phyloP scores from a whole-genome alignment of 2,113 vertebrate genomes.

The Paradisaea rubra region DNA sequence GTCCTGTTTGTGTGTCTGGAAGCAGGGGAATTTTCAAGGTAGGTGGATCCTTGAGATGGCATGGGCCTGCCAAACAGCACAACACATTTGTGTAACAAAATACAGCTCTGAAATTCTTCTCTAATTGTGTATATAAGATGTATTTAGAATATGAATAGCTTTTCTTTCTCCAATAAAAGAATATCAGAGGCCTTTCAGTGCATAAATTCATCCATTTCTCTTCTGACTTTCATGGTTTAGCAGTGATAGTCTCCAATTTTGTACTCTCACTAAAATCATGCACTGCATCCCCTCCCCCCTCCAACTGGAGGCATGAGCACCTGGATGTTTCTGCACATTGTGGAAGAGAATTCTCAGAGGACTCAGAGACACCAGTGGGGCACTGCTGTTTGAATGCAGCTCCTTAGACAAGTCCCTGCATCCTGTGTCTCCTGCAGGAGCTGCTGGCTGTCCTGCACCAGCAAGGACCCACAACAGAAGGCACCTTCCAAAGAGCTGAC shows the following conservation, averaged over 20 bases:
- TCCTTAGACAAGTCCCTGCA: background rate
- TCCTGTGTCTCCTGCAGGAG: background rate
- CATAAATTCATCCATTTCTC: background rate
- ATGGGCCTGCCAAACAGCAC: background rate
- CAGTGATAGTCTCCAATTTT: background rate
- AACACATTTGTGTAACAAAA: background rate
- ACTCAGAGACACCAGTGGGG: background rate
- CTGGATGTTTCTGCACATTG: background rate
- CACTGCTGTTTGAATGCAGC: background rate
- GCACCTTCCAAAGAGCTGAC: background rate
- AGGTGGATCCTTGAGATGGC: accelerated
- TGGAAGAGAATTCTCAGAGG: background rate
- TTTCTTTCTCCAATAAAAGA: background rate
- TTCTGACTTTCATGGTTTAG: background rate
- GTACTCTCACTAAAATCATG: background rate
- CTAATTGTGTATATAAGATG: background rate
- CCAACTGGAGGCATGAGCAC: background rate
- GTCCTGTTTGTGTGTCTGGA: background rate
- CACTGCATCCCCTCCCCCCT: background rate
- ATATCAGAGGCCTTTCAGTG: background rate
- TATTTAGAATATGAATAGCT: background rate
- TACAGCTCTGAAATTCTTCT: background rate
- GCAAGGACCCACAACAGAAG: background rate
- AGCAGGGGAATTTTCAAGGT: slow-evolving; percentile 11
- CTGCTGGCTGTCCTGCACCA: background rate